phyloP scores from a whole-genome alignment of 2,888 invertebrate genomes.

The Neoaliturus tenellus region DNA sequence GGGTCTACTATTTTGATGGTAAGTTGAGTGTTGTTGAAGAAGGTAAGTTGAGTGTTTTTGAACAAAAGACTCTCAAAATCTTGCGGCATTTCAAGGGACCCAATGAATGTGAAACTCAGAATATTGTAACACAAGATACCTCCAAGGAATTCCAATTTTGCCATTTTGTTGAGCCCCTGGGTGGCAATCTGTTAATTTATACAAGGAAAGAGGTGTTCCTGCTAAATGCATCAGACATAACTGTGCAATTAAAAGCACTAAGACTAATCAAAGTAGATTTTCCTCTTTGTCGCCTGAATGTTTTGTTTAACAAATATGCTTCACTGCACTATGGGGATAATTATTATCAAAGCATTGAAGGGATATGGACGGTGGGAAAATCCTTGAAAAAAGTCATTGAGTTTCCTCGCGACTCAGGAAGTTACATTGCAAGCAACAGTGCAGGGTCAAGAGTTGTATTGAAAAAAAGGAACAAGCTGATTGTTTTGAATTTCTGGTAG shows the following conservation, averaged over 20 bases:
- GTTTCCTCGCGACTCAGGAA: neutral
- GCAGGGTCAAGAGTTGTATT: neutral
- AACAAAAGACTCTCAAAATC: no score
- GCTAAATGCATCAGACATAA: neutral
- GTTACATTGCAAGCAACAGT: neutral
- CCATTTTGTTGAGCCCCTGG: no score
- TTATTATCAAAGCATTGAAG: neutral
- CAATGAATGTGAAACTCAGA: no score
- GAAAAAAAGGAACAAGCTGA: neutral
- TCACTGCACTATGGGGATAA: neutral
- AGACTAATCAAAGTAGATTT: neutral
- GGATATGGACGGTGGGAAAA: neutral
- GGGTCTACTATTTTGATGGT: no score
- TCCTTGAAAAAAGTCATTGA: neutral
- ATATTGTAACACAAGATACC: neutral
- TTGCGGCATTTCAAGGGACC: no score
- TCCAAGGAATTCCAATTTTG: neutral
- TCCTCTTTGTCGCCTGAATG: neutral
- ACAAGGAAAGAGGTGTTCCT: neutral
- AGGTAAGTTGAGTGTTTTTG: no score
- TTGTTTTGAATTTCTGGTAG: slow-evolving; percentile 8
- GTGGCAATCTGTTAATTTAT: neutral
- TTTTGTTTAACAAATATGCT: neutral
- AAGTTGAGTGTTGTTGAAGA: no score
- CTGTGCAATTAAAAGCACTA: neutral